Percentiles rank a stretch among this genome's conserved stretches.
These are phyloP conservation scores for Leptinotarsa lineolata DNA, from an alignment of 1,140 invertebrate genomes.

Conservation along the genomic window DNA sequence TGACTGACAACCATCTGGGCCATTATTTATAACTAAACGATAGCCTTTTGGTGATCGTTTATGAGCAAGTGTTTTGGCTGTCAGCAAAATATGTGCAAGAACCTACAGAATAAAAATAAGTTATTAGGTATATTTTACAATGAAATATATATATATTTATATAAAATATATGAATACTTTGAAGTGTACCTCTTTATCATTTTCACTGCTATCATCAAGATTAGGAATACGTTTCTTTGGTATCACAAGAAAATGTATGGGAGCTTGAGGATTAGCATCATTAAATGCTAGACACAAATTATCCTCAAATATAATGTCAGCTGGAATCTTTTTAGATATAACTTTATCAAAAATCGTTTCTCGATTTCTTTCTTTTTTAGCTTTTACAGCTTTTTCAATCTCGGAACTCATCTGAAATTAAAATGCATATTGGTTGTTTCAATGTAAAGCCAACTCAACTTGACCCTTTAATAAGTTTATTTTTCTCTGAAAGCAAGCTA, in stretches of 20 bases:
- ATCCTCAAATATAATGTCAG: constrained; percentile 82
- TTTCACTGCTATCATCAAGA: constrained; percentile 43
- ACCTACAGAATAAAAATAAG: constrained; percentile 57
- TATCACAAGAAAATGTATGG: constrained; percentile 83
- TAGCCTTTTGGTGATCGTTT: constrained; percentile 60
- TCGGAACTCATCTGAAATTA: constrained; percentile 52
- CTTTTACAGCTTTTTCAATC: constrained; percentile 59
- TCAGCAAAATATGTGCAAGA: constrained; percentile 66
- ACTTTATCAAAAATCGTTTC: constrained; percentile 82
- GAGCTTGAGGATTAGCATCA: constrained; percentile 77
- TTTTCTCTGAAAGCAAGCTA: too few relatives aligned
- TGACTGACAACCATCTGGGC: constrained; percentile 70
- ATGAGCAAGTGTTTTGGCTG: constrained; percentile 63
- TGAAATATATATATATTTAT: background rate
- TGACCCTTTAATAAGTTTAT: too few relatives aligned
- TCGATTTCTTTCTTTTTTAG: constrained; percentile 43
- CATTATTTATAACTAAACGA: constrained; percentile 74
- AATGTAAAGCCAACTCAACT: too few relatives aligned
- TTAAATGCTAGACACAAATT: constrained; percentile 79
- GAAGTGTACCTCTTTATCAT: constrained; percentile 56
- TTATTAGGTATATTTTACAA: background rate
- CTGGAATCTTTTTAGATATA: constrained; percentile 75
- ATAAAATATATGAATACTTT: background rate
- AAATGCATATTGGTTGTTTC: background rate
- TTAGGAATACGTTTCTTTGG: constrained; percentile 63